Conservation (phyloP, 2,888 invertebrate species). For the Amiota mariae region DNA sequence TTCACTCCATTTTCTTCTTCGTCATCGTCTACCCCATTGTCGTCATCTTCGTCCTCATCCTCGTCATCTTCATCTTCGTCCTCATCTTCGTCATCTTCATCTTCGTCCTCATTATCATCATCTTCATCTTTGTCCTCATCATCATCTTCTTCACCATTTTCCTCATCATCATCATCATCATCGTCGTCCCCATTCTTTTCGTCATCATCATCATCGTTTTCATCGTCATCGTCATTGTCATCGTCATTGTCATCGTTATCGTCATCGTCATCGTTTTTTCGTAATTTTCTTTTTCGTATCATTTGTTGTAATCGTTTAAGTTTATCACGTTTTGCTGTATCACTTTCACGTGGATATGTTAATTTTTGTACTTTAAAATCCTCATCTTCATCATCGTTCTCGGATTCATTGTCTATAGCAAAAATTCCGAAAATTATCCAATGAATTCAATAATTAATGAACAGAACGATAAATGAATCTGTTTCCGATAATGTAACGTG, state of each 20-base stretch:
- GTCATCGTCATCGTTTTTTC: slow-evolving; percentile 73
- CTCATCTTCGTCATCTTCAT: slow-evolving; percentile 53
- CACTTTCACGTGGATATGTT: slow-evolving; percentile 62
- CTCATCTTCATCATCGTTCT: slow-evolving; percentile 57
- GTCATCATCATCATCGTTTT: slow-evolving; percentile 68
- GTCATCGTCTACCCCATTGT: slow-evolving; percentile 65
- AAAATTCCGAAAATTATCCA: slow-evolving; percentile 55
- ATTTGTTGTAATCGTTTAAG: slow-evolving; percentile 71
- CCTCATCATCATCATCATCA: slow-evolving; percentile 40
- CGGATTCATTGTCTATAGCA: slow-evolving; percentile 56
- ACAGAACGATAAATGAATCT: slow-evolving; percentile 36
- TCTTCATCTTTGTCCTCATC: slow-evolving; percentile 68
- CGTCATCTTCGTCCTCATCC: slow-evolving; percentile 64
- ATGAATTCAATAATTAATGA: slow-evolving; percentile 43
- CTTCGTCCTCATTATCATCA: slow-evolving; percentile 73
- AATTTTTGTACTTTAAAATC: slow-evolving; percentile 60
- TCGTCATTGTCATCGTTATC: slow-evolving; percentile 72
- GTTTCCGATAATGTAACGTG: too few relatives aligned
- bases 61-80: slow-evolving; percentile 39
- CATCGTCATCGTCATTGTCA: slow-evolving; percentile 54
- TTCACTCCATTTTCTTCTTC: slow-evolving; percentile 73
- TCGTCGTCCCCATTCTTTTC: slow-evolving; percentile 54
- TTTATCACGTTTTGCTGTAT: slow-evolving; percentile 56
- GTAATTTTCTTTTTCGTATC: slow-evolving; percentile 68
- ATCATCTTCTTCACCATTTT: slow-evolving; percentile 31